Base-by-base conservation (phyloP, 2,797 vertebrate species). In the Falco concolor region DNA sequence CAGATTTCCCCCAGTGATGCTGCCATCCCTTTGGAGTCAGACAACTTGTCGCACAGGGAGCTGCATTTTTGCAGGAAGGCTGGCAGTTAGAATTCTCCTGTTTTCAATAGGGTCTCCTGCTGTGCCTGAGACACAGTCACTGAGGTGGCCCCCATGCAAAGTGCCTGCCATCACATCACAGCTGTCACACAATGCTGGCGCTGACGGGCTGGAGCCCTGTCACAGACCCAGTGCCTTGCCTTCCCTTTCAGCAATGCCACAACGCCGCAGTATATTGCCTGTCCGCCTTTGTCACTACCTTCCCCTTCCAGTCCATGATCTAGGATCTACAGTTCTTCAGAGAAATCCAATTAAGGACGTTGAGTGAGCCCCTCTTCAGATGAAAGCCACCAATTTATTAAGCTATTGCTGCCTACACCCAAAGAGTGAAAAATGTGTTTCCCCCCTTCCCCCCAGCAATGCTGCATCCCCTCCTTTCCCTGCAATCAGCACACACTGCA, bases 401-500 rank as follows among this genome's bases (percentile, higher is more conserved):
- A 52, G 69, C 69, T 27, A 6, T 54, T 12, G 30, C 65, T 85
- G 86, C 70, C 40, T 70, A 20, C 18, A 57, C 42, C 67, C 84
- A 47, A 15, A 57, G 54, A 93, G 50, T 0, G 0, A 60, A 70
- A 61, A 4, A 4, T 0, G 0, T 0, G 0, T 38, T 24, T 40
- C 25, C 23, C 49, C 45, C 32, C 40, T 40, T 40, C 40, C 40
- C 40, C 18, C 34, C 1, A 1, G 94, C 60, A 73, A 11, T 2
- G 30, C 67, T 84, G 45, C 68, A 36, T 84, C 38, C 54, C 44
- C 38, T 78, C 53, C 64, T 59, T 85, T 70, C 63, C 0, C 0
- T 0, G 0, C 6, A 0, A 59, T 11, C 2, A 0, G 21, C 74
- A 45, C 1, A 3, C 34, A 49, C 49, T 27, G 34, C 60, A 70